These are phyloP conservation scores for Drosophila bocki DNA, from an alignment of 1,140 invertebrate species.

Conservation along the genomic window DNA sequence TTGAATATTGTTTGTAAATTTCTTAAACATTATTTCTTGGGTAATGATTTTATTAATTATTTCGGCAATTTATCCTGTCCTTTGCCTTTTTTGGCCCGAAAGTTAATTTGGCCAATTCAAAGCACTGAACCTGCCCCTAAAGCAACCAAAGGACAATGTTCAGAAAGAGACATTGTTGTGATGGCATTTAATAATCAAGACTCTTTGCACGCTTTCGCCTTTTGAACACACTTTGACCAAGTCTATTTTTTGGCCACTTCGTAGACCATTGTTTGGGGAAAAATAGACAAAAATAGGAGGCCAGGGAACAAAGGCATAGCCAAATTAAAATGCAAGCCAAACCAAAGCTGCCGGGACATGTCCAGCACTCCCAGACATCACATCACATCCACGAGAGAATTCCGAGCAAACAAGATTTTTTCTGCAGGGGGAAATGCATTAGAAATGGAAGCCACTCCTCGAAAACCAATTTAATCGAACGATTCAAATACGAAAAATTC, in stretches of 20 bases:
- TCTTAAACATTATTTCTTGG: no score
- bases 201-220: conserved; percentile 50
- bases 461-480: conserved; percentile 10
- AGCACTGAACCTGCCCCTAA: conserved; percentile 9
- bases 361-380: conserved; percentile 2
- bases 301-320: not conserved
- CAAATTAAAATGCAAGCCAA: conserved; percentile 67
- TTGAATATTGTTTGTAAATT: no score
- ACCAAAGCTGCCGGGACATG: conserved; percentile 37
- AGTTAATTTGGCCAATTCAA: conserved; percentile 25
- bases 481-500: conserved; percentile 7
- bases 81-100: not conserved
- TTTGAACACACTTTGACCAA: conserved; percentile 31
- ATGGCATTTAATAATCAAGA: conserved; percentile 56
- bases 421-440: conserved; percentile 45
- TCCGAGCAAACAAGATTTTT: not conserved
- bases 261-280: conserved; percentile 35
- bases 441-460: not conserved
- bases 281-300: not conserved
- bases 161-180: conserved; percentile 3
- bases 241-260: conserved; percentile 8
- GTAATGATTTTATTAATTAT: no score
- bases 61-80: no score
- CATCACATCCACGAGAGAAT: not conserved
- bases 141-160: conserved; percentile 9